Conservation (phyloP, 2,888 invertebrate species). For the Acleris emargana region DNA sequence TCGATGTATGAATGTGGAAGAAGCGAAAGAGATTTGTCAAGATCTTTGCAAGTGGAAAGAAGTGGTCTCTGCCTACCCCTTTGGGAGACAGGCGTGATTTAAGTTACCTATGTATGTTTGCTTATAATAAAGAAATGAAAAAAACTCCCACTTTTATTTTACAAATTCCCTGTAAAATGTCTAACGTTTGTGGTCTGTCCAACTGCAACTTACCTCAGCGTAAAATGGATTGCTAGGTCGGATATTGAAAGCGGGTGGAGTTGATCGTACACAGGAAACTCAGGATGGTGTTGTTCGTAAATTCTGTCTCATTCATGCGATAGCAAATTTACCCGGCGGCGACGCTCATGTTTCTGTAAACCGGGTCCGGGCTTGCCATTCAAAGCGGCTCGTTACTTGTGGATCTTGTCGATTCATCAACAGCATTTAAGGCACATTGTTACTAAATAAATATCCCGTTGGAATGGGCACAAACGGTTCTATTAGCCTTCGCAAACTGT, state of each 20-base stretch:
- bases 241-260: slow-evolving; percentile 20
- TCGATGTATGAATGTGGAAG: no score
- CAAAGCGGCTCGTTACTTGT: slow-evolving; percentile 15
- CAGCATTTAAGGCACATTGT: slow-evolving; percentile 20
- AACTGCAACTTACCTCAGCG: neutral
- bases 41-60: no score
- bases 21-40: no score
- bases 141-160: neutral
- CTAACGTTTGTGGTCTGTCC: no score
- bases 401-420: slow-evolving; percentile 27
- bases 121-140: no score
- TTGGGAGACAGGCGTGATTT: no score
- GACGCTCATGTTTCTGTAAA: slow-evolving; percentile 10
- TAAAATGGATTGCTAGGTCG: slow-evolving; percentile 7
- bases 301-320: slow-evolving; percentile 8
- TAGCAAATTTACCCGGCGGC: slow-evolving; percentile 19
- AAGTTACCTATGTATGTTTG: no score
- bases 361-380: slow-evolving; percentile 7
- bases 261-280: slow-evolving; percentile 17
- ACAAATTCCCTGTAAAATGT: neutral
- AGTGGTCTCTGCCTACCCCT: no score
- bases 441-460: slow-evolving; percentile 12
- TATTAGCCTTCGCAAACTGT: slow-evolving; percentile 9
- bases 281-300: slow-evolving; percentile 18
- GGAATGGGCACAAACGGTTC: slow-evolving; percentile 21